Evolutionary conservation across 1,140 invertebrate species (phyloP).

Genomic region (Agraylea sexmaculata): DNA sequence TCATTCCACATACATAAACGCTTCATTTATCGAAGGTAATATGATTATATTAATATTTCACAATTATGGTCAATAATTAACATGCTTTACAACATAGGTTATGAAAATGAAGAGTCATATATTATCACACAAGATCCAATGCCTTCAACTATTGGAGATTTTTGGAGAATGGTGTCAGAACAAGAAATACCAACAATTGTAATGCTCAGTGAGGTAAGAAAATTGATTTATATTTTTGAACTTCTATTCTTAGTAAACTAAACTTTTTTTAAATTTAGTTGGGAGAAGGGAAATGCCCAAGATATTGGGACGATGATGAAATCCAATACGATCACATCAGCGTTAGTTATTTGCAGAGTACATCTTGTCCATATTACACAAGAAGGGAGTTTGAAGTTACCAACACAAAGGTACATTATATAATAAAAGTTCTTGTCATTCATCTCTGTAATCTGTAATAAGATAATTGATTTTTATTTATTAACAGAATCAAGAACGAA

Average conservation of each 20-base stretch:
- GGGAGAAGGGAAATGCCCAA: conserved; percentile 69
- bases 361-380: conserved; percentile 79
- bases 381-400: conserved; percentile 69
- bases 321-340: conserved; percentile 68
- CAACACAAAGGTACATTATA: conserved; percentile 54
- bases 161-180: conserved; percentile 95
- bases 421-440: not conserved
- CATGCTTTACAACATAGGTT: conserved; percentile 42
- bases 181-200: conserved; percentile 84
- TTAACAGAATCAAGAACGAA: conserved; percentile 51
- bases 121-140: conserved; percentile 93
- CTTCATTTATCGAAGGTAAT: conserved; percentile 82
- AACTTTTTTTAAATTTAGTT: conserved; percentile 36
- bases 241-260: not conserved
- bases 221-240: conserved; percentile 9
- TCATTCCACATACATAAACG: conserved; percentile 93
- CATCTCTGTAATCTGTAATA: not conserved
- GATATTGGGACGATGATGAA: conserved; percentile 89
- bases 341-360: conserved; percentile 75
- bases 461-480: conserved; percentile 4
- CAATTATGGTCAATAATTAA: not conserved
- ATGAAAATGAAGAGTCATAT: conserved; percentile 86
- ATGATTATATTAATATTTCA: no score
- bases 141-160: conserved; percentile 78
- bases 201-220: conserved; percentile 83